Evolutionary conservation across 2,797 vertebrate species (phyloP), one percentile per base, ranked within the genome.

Genomic region (Loris lydekkerianus): DNA sequence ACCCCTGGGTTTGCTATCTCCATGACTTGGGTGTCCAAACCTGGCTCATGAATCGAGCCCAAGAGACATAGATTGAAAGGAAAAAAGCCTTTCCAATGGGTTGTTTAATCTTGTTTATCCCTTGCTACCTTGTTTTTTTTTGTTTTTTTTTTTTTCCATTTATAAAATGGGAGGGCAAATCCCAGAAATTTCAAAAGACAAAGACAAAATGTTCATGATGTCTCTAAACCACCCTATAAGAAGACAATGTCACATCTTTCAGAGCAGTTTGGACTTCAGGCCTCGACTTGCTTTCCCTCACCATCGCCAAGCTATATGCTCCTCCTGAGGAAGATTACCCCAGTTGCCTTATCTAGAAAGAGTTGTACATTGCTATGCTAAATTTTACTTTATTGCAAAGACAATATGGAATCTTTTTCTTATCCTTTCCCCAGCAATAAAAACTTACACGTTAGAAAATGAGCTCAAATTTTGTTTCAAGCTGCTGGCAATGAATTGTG

Each of bases 391-490:
- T 80, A 7, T 21, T 89, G 21, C 61, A 82, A 70, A 86, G 17
- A 78, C 10, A 20, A 75, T 49, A 21, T 14, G 49, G n/a, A 90
- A 60, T 75, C 1, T 67, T 96, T 97, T 97, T 88, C 84, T 72
- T 72, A 94, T 81, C 4, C 67, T 72, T 76, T 67, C 25, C 27
- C 34, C 46, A 88, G 63, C 18, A 86, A 37, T 60, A 82, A 83
- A 95, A 78, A 92, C 3, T 6, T 34, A 91, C 81, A 85, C 37
- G 9, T 56, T 73, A 70, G 1, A 94, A 96, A 94, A 34, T 7
- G 23, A 69, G 4, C 25, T 58, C 46, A 89, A 69, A 20, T 95
- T 67, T 8, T 92, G 81, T 96, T 94, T 90, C 70, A 96, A 94
- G 40, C 58, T 87, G 21, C 78, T 56, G 70, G 95, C 43, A 67